A percentile compares a stretch with the other conserved stretches of the same genome.
Evolutionary conservation across 2,888 invertebrate species (phyloP).

Genomic region (Netelia virgata): DNA sequence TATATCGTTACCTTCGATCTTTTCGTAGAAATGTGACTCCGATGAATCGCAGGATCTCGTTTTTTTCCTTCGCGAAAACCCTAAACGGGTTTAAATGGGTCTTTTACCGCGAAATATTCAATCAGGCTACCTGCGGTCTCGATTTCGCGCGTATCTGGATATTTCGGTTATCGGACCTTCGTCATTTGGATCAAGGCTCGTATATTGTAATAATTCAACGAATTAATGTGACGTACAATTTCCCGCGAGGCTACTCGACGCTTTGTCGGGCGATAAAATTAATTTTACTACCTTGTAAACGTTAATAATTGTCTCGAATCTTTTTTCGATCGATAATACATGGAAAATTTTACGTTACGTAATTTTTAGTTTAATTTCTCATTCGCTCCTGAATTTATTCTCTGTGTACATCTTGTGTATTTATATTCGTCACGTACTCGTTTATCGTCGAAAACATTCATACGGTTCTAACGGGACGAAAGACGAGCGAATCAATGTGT

Average conservation of each 20-base stretch:
- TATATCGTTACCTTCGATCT: slow-evolving; percentile 19
- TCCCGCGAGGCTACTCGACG: not conserved
- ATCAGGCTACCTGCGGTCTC: slow-evolving; percentile 30
- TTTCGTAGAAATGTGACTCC: slow-evolving; percentile 51
- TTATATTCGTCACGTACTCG: slow-evolving; percentile 45
- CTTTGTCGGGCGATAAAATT: not conserved
- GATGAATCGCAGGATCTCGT: not conserved
- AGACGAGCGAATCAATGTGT: slow-evolving; percentile 40
- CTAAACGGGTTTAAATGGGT: slow-evolving; percentile 29
- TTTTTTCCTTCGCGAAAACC: slow-evolving; percentile 11
- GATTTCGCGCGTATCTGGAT: slow-evolving; percentile 29
- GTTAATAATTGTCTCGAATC: no score
- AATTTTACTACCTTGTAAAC: no score
- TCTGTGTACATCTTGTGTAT: not conserved
- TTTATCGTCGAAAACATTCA: slow-evolving; percentile 48
- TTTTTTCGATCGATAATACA: no score
- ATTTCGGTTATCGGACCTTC: slow-evolving; percentile 37
- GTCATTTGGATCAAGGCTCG: slow-evolving; percentile 58
- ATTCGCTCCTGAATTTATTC: not conserved
- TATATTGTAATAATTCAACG: slow-evolving; percentile 23
- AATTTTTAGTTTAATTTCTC: no score
- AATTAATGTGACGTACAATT: not conserved
- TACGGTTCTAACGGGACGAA: slow-evolving; percentile 47
- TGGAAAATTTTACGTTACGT: no score
- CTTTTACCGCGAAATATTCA: slow-evolving; percentile 35